Conservation (phyloP, 2,888 invertebrate species). For the Polyploca ridens region DNA sequence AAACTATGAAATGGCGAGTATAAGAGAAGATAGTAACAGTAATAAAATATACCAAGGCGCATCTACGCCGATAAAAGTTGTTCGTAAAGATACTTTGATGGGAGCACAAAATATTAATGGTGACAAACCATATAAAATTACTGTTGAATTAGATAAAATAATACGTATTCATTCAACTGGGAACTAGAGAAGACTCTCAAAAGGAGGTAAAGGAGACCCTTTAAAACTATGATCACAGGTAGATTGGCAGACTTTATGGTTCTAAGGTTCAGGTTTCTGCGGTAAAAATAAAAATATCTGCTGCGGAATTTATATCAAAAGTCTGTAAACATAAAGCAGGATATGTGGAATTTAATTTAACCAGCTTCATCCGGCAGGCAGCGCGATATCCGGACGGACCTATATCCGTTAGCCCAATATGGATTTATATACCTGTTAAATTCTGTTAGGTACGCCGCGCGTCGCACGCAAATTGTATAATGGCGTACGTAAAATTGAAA, state of each 20-base stretch:
- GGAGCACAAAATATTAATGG: too few relatives aligned
- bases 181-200: too few relatives aligned
- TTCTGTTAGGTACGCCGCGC: background rate
- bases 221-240: too few relatives aligned
- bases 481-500: background rate
- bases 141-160: too few relatives aligned
- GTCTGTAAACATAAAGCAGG: constrained; percentile 20
- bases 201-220: too few relatives aligned
- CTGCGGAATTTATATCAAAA: constrained; percentile 8
- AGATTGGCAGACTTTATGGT: too few relatives aligned
- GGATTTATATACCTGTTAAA: background rate
- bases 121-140: too few relatives aligned
- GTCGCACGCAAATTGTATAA: background rate
- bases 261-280: too few relatives aligned
- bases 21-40: background rate
- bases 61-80: background rate
- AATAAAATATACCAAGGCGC: background rate
- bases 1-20: background rate
- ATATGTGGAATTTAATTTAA: constrained; percentile 31
- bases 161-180: too few relatives aligned
- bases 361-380: constrained; percentile 31
- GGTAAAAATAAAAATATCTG: background rate
- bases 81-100: too few relatives aligned
- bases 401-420: constrained; percentile 26
- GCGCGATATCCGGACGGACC: constrained; percentile 17